Evolutionary conservation across 92 coral and sea anemone genomes (phyloP).

Genomic region (Plumapathes pennacea): DNA sequence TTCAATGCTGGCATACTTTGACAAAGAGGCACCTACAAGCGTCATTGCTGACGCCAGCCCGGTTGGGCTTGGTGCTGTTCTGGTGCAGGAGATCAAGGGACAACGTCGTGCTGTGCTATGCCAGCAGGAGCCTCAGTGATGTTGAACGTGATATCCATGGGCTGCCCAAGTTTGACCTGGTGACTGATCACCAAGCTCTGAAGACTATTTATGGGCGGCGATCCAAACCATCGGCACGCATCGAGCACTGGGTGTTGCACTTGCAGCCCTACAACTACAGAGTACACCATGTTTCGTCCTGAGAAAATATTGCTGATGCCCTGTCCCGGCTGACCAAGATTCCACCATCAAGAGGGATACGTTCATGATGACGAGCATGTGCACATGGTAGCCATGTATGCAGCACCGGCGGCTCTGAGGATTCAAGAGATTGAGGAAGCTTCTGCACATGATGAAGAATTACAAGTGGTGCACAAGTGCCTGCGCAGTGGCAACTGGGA

Average conservation of each 20-base stretch:
- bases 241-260: neutral
- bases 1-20: constrained; percentile 11
- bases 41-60: constrained; percentile 34
- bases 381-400: no score
- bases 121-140: constrained; percentile 15
- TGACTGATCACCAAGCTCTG: neutral
- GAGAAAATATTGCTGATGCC: neutral
- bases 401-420: constrained; percentile 22
- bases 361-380: constrained; percentile 24
- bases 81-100: constrained; percentile 22
- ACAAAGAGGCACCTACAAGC: constrained; percentile 4
- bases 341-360: no score
- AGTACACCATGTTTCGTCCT: neutral
- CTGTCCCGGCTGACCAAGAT: no score
- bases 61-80: constrained; percentile 15
- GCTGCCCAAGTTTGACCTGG: constrained; percentile 1
- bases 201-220: neutral
- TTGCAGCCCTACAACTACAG: neutral
- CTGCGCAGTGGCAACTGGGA: constrained; percentile 24
- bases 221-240: neutral
- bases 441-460: constrained; percentile 17
- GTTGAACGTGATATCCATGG: constrained; percentile 7
- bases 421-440: constrained; percentile 13
- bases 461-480: constrained; percentile 25
- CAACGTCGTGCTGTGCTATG: constrained; percentile 17